A percentile compares a stretch with the other conserved stretches of the same genome.
Evolutionary conservation across 1,140 invertebrate genomes (phyloP).

Genomic region (Drosophila ohnishii): DNA sequence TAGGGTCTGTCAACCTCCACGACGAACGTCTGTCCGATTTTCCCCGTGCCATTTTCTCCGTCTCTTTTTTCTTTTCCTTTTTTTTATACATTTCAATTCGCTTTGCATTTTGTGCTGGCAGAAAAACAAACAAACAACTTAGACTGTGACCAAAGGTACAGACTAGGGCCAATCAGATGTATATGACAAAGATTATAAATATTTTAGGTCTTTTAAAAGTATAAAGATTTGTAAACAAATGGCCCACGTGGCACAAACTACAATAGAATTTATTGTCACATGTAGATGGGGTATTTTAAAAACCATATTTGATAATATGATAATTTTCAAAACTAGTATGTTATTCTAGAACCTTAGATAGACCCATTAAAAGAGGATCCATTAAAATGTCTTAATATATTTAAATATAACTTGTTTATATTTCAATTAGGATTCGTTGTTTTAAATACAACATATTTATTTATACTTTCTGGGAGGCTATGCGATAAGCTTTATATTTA

Average conservation of each 20-base stretch:
- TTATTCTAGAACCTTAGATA: background rate
- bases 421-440: background rate
- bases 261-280: background rate
- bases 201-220: background rate
- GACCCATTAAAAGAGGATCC: background rate
- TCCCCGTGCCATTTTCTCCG: slow-evolving; percentile 8
- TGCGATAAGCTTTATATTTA: background rate
- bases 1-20: slow-evolving; percentile 20
- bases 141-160: slow-evolving; percentile 38
- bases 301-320: background rate
- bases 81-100: slow-evolving; percentile 46
- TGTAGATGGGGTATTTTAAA: background rate
- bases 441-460: background rate
- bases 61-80: background rate
- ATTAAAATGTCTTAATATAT: background rate
- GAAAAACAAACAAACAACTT: slow-evolving; percentile 45
- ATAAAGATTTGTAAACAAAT: background rate
- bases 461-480: background rate
- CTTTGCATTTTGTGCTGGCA: slow-evolving; percentile 12
- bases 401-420: background rate
- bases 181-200: slow-evolving; percentile 1
- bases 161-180: background rate
- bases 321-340: background rate
- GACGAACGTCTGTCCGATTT: background rate
- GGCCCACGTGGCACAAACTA: background rate